A percentile compares a stretch with the other conserved stretches of the same genome.
Conservation (phyloP, 2,113 vertebrate genomes). For the Paradoxurus hermaphroditus region DNA sequence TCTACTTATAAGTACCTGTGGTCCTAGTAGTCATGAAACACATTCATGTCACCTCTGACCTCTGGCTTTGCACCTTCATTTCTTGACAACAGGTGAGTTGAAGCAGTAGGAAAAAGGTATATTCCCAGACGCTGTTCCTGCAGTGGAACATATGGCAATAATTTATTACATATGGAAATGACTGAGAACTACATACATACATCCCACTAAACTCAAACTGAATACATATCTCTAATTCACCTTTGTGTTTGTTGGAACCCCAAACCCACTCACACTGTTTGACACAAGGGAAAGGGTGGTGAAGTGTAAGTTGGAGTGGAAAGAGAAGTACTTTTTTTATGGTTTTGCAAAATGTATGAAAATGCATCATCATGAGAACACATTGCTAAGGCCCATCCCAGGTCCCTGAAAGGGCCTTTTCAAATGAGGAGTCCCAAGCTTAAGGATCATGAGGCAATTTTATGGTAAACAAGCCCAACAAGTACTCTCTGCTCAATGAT, state of each 20-base stretch:
- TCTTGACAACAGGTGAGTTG: background rate
- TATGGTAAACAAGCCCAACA: background rate
- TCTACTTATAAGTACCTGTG: background rate
- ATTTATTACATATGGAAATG: background rate
- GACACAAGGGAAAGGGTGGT: background rate
- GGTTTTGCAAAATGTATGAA: background rate
- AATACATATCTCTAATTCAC: background rate
- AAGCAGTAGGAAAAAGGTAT: too few relatives aligned
- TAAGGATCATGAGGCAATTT: background rate
- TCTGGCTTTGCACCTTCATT: background rate
- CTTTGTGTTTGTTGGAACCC: background rate
- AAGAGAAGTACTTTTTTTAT: background rate
- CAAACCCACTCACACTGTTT: background rate
- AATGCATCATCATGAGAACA: background rate
- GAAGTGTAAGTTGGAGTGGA: background rate
- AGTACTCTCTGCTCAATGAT: background rate
- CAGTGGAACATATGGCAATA: background rate
- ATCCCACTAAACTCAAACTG: background rate
- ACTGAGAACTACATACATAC: background rate
- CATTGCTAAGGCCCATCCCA: background rate
- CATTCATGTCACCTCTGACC: background rate
- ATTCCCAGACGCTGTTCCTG: background rate
- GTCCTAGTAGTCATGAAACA: background rate
- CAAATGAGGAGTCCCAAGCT: background rate
- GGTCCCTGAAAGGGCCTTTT: background rate